These are phyloP conservation scores for Netelia fuscicornis DNA, from an alignment of 2,888 invertebrate genomes.

Conservation along the genomic window DNA sequence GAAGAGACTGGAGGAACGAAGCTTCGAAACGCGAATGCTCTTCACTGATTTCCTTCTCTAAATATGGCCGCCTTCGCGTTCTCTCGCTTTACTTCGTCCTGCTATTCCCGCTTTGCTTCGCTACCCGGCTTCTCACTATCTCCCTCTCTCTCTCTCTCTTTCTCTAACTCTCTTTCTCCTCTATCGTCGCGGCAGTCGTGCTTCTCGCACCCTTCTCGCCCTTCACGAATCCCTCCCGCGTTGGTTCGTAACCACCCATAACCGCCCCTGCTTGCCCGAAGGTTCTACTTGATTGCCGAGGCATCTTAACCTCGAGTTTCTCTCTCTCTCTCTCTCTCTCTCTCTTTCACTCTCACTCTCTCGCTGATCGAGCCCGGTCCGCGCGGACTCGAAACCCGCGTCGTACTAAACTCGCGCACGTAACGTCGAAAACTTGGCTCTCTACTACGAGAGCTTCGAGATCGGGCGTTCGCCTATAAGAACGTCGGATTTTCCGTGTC, in stretches of 20 bases:
- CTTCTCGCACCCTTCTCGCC: constrained; percentile 72
- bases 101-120: constrained; percentile 42
- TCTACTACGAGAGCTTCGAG: not conserved
- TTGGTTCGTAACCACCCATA: constrained; percentile 82
- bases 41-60: constrained; percentile 84
- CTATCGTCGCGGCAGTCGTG: constrained; percentile 61
- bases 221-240: constrained; percentile 63
- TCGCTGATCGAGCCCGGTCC: constrained; percentile 71
- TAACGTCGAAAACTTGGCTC: not conserved
- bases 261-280: constrained; percentile 83
- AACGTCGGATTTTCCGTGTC: constrained; percentile 50
- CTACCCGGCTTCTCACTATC: constrained; percentile 39
- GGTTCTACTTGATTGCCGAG: constrained; percentile 85
- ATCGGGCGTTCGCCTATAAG: constrained; percentile 74
- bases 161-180: constrained; percentile 62
- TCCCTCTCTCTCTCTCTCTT: constrained; percentile 57
- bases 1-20: constrained; percentile 68
- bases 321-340: constrained; percentile 36
- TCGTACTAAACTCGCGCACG: not conserved
- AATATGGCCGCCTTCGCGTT: constrained; percentile 82
- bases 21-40: constrained; percentile 80
- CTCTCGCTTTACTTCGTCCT: constrained; percentile 69
- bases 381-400: constrained; percentile 76
- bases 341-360: constrained; percentile 35
- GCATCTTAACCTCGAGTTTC: constrained; percentile 83